Evolutionary conservation across 1,140 invertebrate genomes (phyloP).

Genomic region (Drosophila eugracilis): DNA sequence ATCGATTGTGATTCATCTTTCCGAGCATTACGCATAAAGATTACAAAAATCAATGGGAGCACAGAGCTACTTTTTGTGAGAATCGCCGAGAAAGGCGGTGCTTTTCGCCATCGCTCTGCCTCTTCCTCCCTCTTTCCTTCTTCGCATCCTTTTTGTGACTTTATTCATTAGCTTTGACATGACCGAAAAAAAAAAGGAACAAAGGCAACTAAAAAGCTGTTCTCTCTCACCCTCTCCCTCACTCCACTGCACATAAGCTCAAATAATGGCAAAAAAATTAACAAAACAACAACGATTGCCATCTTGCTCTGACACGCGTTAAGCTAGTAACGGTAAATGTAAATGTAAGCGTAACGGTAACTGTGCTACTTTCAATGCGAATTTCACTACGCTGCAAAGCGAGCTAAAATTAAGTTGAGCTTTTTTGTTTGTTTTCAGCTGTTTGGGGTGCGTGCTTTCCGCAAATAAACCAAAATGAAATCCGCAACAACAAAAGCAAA

Average conservation of each 20-base stretch:
- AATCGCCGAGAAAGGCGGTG: constrained; percentile 15
- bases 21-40: constrained; percentile 13
- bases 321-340: constrained; percentile 16
- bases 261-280: constrained; percentile 23
- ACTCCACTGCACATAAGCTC: constrained; percentile 1
- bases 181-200: not conserved
- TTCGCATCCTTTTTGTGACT: not conserved
- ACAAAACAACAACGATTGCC: constrained; percentile 8
- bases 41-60: constrained; percentile 1
- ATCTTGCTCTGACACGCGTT: constrained; percentile 22
- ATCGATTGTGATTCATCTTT: constrained; percentile 10
- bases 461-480: constrained; percentile 59
- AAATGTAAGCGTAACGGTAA: constrained; percentile 30
- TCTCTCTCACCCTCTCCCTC: not conserved
- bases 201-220: not conserved
- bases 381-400: constrained; percentile 19
- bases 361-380: constrained; percentile 26
- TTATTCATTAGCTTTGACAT: constrained; percentile 15
- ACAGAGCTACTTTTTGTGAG: constrained; percentile 5
- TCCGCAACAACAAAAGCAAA: constrained; percentile 37
- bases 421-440: not conserved
- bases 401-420: constrained; percentile 27
- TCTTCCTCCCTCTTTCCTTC: not conserved
- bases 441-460: constrained; percentile 47
- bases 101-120: not conserved